These are phyloP conservation scores for Ochlodes sylvanus DNA, from an alignment of 2,888 invertebrate species.

Conservation along the genomic window DNA sequence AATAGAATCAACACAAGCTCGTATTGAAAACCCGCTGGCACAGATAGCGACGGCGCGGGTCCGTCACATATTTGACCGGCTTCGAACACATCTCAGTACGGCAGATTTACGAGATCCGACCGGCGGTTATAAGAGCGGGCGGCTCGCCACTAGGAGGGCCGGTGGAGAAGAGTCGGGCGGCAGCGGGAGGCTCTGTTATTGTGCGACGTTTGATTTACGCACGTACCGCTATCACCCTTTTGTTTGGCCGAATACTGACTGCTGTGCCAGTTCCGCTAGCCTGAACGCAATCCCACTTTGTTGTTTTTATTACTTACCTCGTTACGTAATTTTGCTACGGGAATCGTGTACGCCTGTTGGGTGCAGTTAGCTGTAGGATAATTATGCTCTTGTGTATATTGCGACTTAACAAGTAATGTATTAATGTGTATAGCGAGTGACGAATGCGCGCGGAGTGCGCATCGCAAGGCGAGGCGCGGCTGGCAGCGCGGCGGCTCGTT, in stretches of 20 bases:
- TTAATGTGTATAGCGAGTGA: conserved; percentile 40
- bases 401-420: conserved; percentile 7
- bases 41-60: conserved; percentile 67
- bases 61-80: conserved; percentile 54
- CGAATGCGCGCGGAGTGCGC: conserved; percentile 48
- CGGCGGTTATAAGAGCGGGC: conserved; percentile 67
- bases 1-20: conserved; percentile 53
- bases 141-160: conserved; percentile 63
- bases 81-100: conserved; percentile 76
- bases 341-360: conserved; percentile 3
- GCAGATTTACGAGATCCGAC: conserved; percentile 79
- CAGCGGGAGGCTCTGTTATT: conserved; percentile 78
- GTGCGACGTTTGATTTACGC: conserved; percentile 84
- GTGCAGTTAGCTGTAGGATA: conserved; percentile 3
- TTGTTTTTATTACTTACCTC: conserved; percentile 42
- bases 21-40: conserved; percentile 76
- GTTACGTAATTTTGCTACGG: conserved; percentile 9
- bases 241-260: conserved; percentile 80
- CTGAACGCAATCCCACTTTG: conserved; percentile 65
- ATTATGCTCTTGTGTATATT: conserved; percentile 6
- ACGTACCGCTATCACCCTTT: conserved; percentile 84
- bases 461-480: conserved; percentile 41
- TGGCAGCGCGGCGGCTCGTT: conserved; percentile 54
- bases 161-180: conserved; percentile 63
- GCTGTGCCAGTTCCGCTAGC: conserved; percentile 76